Evolutionary conservation across 2,888 invertebrate genomes (phyloP).

Genomic region (Hydropsyche betteni): DNA sequence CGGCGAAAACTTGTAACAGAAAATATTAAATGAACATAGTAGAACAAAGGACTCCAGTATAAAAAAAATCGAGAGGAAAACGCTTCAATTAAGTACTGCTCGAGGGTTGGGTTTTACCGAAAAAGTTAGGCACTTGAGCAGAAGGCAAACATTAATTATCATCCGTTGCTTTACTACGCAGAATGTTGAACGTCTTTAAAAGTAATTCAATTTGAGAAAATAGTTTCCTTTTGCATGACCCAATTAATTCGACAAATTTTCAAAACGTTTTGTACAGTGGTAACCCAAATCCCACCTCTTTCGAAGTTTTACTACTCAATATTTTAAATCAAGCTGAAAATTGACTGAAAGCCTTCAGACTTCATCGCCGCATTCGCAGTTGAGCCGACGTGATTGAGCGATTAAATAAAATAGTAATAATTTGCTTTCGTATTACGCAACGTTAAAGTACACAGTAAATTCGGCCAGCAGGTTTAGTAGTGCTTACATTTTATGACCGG

Average conservation of each 20-base stretch:
- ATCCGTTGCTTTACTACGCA: conserved; percentile 15
- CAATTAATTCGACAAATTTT: conserved; percentile 13
- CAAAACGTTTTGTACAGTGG: not conserved
- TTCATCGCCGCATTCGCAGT: not conserved
- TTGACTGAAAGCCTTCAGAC: no score
- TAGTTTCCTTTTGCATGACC: conserved; percentile 11
- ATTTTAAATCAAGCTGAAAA: not conserved
- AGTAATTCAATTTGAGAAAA: conserved; percentile 21
- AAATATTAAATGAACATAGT: no score
- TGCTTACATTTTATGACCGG: conserved; percentile 23
- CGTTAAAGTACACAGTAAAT: conserved; percentile 9
- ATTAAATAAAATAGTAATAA: conserved; percentile 6
- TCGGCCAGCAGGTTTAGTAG: conserved; percentile 33
- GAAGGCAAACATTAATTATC: conserved; percentile 32
- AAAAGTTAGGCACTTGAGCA: conserved; percentile 15
- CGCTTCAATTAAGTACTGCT: conserved; percentile 22
- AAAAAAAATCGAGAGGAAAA: not conserved
- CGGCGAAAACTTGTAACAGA: no score
- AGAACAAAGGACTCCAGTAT: no score
- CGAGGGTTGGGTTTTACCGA: conserved; percentile 19
- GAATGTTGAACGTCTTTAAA: conserved; percentile 4
- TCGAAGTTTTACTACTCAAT: not conserved
- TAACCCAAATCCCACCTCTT: not conserved
- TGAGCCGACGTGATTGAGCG: not conserved
- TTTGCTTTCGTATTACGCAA: not conserved